These are phyloP conservation scores for Andrena camellia DNA, from an alignment of 2,888 invertebrate species.

Conservation along the genomic window DNA sequence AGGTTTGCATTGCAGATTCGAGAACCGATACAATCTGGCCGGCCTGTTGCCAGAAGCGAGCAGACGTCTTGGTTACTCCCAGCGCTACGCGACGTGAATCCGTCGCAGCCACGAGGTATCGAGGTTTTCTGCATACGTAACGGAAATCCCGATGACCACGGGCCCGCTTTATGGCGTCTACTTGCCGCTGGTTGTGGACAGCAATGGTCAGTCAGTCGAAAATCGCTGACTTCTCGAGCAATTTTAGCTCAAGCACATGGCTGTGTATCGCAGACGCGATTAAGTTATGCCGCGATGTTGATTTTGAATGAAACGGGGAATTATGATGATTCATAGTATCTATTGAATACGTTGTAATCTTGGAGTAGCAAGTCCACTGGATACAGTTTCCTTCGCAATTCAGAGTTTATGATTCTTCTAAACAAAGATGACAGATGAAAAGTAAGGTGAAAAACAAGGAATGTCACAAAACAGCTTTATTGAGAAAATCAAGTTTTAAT, in stretches of 20 bases:
- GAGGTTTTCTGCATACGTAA: constrained; percentile 19
- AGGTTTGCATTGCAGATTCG: constrained; percentile 71
- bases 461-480: too few relatives aligned
- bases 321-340: too few relatives aligned
- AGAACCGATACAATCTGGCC: constrained; percentile 63
- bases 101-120: constrained; percentile 40
- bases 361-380: too few relatives aligned
- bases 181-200: neutral
- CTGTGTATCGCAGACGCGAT: neutral
- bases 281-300: neutral
- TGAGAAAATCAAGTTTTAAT: too few relatives aligned
- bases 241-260: neutral
- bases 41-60: constrained; percentile 55
- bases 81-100: constrained; percentile 51
- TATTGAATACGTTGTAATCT: too few relatives aligned
- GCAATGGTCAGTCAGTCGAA: neutral
- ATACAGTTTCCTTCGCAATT: too few relatives aligned
- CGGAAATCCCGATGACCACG: constrained; percentile 36
- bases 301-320: neutral
- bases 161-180: constrained; percentile 24
- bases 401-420: too few relatives aligned
- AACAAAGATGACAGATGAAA: too few relatives aligned
- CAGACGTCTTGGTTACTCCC: constrained; percentile 40
- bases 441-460: too few relatives aligned
- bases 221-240: neutral